A percentile compares a stretch with the other conserved stretches of the same genome.
phyloP scores from a whole-genome alignment of 2,888 invertebrate species.

The Eulithis prunata region DNA sequence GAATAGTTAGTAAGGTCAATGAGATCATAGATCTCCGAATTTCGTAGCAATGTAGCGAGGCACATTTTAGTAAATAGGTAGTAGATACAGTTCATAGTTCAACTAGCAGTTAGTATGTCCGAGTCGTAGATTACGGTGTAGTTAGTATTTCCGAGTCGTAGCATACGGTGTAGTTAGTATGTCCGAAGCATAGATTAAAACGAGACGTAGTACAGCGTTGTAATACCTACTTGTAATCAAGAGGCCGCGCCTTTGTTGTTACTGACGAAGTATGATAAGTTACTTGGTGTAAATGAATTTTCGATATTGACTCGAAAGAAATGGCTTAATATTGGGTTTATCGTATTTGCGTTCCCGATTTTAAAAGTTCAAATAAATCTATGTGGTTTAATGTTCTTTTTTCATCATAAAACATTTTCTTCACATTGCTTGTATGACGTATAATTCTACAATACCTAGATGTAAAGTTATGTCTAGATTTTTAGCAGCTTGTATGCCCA shows the following conservation, averaged over 20 bases:
- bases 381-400: too few relatives aligned
- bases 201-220: too few relatives aligned
- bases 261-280: not conserved
- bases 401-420: too few relatives aligned
- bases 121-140: conserved; percentile 4
- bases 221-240: too few relatives aligned
- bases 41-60: not conserved
- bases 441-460: too few relatives aligned
- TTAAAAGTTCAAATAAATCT: too few relatives aligned
- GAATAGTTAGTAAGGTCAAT: not conserved
- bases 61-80: conserved; percentile 8
- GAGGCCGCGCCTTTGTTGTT: conserved; percentile 1
- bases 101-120: conserved; percentile 11
- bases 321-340: too few relatives aligned
- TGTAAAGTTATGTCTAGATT: too few relatives aligned
- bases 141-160: not conserved
- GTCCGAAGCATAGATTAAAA: not conserved
- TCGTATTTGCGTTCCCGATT: too few relatives aligned
- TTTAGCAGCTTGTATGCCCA: too few relatives aligned
- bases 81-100: conserved; percentile 5
- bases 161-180: conserved; percentile 8
- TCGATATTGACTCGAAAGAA: too few relatives aligned
- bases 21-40: conserved; percentile 2
- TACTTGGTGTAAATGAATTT: not conserved
- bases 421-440: too few relatives aligned